phyloP scores from a whole-genome alignment of 2,797 vertebrate species.

The Poecilia wingei region DNA sequence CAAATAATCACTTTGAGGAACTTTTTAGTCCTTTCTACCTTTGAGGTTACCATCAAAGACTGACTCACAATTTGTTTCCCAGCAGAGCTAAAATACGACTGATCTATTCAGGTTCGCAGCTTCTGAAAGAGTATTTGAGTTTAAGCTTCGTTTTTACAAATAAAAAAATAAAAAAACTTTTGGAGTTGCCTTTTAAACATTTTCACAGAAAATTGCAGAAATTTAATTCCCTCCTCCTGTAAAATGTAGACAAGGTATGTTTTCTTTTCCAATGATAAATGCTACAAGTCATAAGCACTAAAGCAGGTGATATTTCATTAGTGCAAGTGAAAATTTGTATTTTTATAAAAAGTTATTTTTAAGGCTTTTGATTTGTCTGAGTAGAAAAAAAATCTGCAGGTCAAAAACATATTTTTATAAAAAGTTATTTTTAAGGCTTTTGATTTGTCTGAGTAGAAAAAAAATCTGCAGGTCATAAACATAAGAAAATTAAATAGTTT shows the following conservation, averaged over 20 bases:
- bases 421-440: neutral
- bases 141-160: neutral
- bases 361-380: neutral
- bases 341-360: neutral
- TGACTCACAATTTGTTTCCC: conserved; percentile 16
- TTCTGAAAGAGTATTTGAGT: conserved; percentile 17
- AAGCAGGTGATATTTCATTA: neutral
- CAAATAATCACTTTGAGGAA: conserved; percentile 12
- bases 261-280: neutral
- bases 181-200: neutral
- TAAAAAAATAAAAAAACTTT: conserved; percentile 3
- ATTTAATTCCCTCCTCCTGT: neutral
- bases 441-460: neutral
- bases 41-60: conserved; percentile 35
- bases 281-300: neutral
- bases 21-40: conserved; percentile 27
- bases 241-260: neutral
- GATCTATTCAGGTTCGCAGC: conserved; percentile 6
- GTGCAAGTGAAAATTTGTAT: neutral
- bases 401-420: neutral
- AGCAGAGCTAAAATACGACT: conserved; percentile 9
- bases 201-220: neutral
- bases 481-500: neutral
- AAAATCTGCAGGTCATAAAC: neutral
- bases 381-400: neutral